Evolutionary conservation across 2,888 invertebrate genomes (phyloP).

Genomic region (Acanthosoma haemorrhoidale): DNA sequence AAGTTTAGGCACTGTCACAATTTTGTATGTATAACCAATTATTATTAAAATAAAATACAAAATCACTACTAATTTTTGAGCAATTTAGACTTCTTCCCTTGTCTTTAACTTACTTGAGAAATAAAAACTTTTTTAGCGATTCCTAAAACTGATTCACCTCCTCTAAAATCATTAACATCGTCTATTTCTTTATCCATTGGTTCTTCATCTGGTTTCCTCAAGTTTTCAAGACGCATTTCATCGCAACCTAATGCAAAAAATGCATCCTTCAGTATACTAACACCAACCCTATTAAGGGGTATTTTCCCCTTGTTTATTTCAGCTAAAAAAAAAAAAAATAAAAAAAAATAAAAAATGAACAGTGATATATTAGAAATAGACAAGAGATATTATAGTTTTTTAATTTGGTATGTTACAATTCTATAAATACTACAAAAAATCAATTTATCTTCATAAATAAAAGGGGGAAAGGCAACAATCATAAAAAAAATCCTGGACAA

Average conservation of each 20-base stretch:
- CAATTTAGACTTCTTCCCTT: too few species aligned
- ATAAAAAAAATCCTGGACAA: too few species aligned
- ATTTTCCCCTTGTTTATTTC: conserved; percentile 46
- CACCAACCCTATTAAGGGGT: conserved; percentile 46
- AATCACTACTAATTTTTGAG: too few species aligned
- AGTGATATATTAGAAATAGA: too few species aligned
- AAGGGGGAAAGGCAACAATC: too few species aligned
- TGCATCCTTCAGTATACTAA: conserved; percentile 51
- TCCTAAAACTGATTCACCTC: conserved; percentile 44
- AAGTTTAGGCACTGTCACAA: too few species aligned
- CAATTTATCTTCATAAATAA: too few species aligned
- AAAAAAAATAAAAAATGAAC: neutral
- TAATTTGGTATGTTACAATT: too few species aligned
- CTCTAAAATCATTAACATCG: conserved; percentile 22
- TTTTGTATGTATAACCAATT: too few species aligned
- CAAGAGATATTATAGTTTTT: too few species aligned
- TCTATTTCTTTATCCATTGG: conserved; percentile 48
- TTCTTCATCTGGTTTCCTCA: conserved; percentile 43
- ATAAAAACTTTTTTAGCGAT: conserved; percentile 48
- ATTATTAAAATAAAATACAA: too few species aligned
- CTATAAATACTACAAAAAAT: too few species aligned
- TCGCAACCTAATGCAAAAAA: conserved; percentile 52
- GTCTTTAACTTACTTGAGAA: conserved; percentile 46
- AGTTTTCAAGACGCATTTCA: conserved; percentile 49
- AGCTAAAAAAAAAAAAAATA: conserved; percentile 22